Evolutionary conservation across 2,797 vertebrate species (phyloP).

Genomic region (Rousettus madagascariensis): DNA sequence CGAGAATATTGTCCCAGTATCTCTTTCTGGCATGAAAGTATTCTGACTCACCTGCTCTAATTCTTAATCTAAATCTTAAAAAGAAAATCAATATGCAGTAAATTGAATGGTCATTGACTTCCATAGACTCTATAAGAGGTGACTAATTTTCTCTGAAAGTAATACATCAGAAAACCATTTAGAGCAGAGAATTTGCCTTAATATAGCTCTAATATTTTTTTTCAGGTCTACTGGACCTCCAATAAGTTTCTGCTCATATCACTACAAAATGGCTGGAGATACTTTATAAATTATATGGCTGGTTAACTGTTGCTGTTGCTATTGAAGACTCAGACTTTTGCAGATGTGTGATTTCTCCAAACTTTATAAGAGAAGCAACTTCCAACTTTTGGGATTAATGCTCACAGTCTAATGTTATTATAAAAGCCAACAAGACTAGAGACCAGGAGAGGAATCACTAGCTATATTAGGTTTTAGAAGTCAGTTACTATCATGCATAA

Average conservation of each 20-base stretch:
- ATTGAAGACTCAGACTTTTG: neutral
- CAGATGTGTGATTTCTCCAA: neutral
- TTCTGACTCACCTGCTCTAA: accelerated
- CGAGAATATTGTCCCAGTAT: neutral
- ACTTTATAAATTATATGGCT: neutral
- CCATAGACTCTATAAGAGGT: neutral
- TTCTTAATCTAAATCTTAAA: neutral
- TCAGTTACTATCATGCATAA: neutral
- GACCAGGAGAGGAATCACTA: neutral
- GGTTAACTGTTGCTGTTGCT: neutral
- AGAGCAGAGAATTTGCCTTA: neutral
- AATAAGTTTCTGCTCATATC: neutral
- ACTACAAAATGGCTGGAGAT: neutral
- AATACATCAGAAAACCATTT: neutral
- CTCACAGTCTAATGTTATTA: neutral
- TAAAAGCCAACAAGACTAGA: neutral
- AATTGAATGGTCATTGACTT: neutral
- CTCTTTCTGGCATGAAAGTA: neutral
- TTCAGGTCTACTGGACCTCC: neutral
- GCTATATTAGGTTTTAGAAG: accelerated
- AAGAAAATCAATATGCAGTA: neutral
- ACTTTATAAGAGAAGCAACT: neutral
- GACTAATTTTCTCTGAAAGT: neutral
- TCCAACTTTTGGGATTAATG: neutral
- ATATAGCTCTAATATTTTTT: neutral